A percentile compares a stretch with the other conserved stretches of the same genome.
Evolutionary conservation across 2,888 invertebrate genomes (phyloP).

Genomic region (Lordiphosa andalusiaca): DNA sequence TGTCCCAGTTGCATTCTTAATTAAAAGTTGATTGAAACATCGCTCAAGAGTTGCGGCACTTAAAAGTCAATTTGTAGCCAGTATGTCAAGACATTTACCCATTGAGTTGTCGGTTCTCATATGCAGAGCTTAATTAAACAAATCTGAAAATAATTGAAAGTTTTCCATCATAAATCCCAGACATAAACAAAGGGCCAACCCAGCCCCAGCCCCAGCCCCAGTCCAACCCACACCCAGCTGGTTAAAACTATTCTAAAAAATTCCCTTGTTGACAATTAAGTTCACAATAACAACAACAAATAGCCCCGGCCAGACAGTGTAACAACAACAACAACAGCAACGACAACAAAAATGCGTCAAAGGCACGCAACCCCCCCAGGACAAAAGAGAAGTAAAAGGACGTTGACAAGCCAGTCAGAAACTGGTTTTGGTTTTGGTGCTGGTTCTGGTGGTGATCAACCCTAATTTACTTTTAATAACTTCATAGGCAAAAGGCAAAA

Average conservation of each 20-base stretch:
- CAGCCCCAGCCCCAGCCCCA: not conserved
- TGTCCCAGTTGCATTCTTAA: slow-evolving; percentile 42
- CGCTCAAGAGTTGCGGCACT: slow-evolving; percentile 38
- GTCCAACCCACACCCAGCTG: slow-evolving; percentile 7
- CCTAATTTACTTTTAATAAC: slow-evolving; percentile 79
- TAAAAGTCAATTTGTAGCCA: slow-evolving; percentile 60
- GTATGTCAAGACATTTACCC: slow-evolving; percentile 9
- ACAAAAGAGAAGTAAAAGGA: slow-evolving; percentile 13
- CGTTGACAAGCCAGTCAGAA: slow-evolving; percentile 24
- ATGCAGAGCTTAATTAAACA: slow-evolving; percentile 60
- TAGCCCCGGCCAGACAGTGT: slow-evolving; percentile 32
- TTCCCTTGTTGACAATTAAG: slow-evolving; percentile 75
- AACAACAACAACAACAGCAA: slow-evolving; percentile 37
- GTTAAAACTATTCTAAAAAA: slow-evolving; percentile 62
- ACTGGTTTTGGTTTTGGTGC: slow-evolving; percentile 43
- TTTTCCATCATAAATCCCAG: slow-evolving; percentile 58
- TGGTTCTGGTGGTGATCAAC: slow-evolving; percentile 66
- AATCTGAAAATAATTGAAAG: slow-evolving; percentile 75
- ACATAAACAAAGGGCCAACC: slow-evolving; percentile 41
- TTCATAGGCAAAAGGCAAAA: slow-evolving; percentile 56
- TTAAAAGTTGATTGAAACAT: slow-evolving; percentile 50
- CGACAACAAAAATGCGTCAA: slow-evolving; percentile 59
- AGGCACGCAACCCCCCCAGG: slow-evolving; percentile 57
- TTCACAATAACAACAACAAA: slow-evolving; percentile 53
- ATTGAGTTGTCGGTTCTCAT: slow-evolving; percentile 1